phyloP scores from a whole-genome alignment of 2,113 vertebrate species.

The Epinephelus fuscoguttatus region DNA sequence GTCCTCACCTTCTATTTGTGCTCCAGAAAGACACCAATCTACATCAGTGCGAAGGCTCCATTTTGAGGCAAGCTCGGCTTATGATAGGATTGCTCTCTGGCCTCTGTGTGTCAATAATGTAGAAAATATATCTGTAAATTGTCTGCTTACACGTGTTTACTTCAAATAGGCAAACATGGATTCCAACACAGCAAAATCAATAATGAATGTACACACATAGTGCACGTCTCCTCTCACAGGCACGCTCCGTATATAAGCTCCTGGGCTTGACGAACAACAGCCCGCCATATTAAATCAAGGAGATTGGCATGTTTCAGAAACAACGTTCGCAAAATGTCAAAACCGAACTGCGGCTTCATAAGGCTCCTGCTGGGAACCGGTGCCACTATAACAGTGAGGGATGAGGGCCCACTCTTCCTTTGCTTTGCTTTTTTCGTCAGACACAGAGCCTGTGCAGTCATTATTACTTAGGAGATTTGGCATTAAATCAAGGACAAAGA shows the following conservation, averaged over 20 bases:
- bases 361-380: constrained; percentile 60
- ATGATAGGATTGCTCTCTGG: constrained; percentile 35
- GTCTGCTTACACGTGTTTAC: constrained; percentile 49
- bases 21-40: constrained; percentile 31
- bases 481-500: constrained; percentile 80
- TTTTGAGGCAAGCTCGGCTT: constrained; percentile 44
- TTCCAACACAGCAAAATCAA: constrained; percentile 65
- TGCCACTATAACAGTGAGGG: constrained; percentile 43
- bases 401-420: constrained; percentile 51
- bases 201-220: constrained; percentile 56
- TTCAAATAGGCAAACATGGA: constrained; percentile 55
- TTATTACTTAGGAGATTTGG: constrained; percentile 76
- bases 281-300: constrained; percentile 75
- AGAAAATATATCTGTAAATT: constrained; percentile 46
- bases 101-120: constrained; percentile 20
- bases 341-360: constrained; percentile 60
- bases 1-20: constrained; percentile 43
- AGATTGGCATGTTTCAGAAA: constrained; percentile 80
- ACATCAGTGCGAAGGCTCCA: constrained; percentile 16
- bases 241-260: constrained; percentile 54
- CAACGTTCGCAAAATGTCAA: constrained; percentile 76
- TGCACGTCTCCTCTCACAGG: constrained; percentile 3
- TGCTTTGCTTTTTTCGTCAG: constrained; percentile 48
- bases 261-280: constrained; percentile 54
- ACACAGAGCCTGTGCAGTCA: constrained; percentile 66